Evolutionary conservation across 2,888 invertebrate genomes (phyloP), one percentile per base, ranked within the genome.

Genomic region (Sphaeridia pumilis): DNA sequence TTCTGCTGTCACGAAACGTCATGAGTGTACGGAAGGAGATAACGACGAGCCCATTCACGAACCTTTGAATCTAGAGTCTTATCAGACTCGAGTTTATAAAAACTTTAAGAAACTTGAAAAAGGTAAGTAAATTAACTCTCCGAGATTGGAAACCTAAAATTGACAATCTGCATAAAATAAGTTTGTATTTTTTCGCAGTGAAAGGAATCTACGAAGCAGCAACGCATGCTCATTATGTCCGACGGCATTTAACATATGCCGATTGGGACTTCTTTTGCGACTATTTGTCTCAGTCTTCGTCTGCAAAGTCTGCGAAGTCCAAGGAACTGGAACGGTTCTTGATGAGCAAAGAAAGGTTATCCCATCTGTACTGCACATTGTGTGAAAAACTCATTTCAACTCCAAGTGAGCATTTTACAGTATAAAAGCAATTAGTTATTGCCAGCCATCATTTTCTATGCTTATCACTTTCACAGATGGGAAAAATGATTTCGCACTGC

Each of bases 241-340:
- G 60, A 2, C 51, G 64, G 12, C 50, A 51, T 49, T 49, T 64
- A 17, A 59, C 58, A 3, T 59, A 64, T 22, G 60, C 58, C 41
- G 64, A 64, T 47, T 64, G 61, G 64, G 64, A 64, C 38, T 64
- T 55, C 45, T 61, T 64, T 41, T 64, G 61, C 49, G 61, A 61
- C 21, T 57, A 64, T 43, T 52, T 64, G 5, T 64, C 61, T 49
- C 60, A 59, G 38, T 60, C 61, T 7, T 61, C 59, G 44, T 61
- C 61, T 2, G 57, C 58, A 2, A 58, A 60, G 43, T 17, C 5
- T 24, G 60, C 64, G 1, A 58, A 58, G 21, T 58, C 61, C 1
- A 50, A 55, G 21, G 61, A 59, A 41, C 52, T 64, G 12, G 61
- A 64, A 45, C 52, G 52, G 36, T 64, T 61, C 47, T 38, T 64